These are phyloP conservation scores for Lepidostoma basale DNA, from an alignment of 1,140 invertebrate genomes.

Conservation along the genomic window DNA sequence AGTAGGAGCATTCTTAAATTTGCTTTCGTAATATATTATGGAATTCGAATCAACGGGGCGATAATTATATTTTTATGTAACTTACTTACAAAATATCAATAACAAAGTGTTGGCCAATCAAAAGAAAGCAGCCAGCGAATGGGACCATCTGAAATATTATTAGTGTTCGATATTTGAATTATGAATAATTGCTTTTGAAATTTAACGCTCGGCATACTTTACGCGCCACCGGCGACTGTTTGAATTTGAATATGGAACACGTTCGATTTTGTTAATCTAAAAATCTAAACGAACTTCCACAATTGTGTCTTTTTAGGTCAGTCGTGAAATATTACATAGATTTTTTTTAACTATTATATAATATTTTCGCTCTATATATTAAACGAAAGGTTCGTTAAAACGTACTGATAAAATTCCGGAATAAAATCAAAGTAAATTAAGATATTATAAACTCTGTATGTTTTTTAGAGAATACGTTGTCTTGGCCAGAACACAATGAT, in stretches of 20 bases:
- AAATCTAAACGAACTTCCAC: background rate
- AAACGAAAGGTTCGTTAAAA: too few species aligned
- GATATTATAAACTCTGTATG: too few species aligned
- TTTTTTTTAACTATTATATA: too few species aligned
- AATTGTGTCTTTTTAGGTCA: too few species aligned
- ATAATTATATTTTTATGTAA: constrained; percentile 7
- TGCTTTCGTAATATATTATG: too few species aligned
- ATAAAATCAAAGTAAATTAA: background rate
- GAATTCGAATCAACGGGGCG: background rate
- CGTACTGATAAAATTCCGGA: background rate
- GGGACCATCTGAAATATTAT: background rate
- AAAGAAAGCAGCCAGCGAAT: background rate
- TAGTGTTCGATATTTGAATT: background rate
- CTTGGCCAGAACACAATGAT: too few species aligned
- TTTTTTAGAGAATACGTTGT: too few species aligned
- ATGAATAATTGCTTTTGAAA: background rate
- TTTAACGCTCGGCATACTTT: background rate
- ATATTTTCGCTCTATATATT: too few species aligned
- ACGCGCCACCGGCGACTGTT: background rate
- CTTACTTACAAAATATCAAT: background rate
- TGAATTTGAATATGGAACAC: background rate
- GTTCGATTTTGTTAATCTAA: background rate
- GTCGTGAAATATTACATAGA: too few species aligned
- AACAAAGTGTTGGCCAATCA: background rate
- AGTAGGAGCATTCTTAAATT: too few species aligned